Percentiles rank a stretch among this genome's conserved stretches.
phyloP scores from a whole-genome alignment of 2,797 vertebrate species.

The Sebastes iracundus region DNA sequence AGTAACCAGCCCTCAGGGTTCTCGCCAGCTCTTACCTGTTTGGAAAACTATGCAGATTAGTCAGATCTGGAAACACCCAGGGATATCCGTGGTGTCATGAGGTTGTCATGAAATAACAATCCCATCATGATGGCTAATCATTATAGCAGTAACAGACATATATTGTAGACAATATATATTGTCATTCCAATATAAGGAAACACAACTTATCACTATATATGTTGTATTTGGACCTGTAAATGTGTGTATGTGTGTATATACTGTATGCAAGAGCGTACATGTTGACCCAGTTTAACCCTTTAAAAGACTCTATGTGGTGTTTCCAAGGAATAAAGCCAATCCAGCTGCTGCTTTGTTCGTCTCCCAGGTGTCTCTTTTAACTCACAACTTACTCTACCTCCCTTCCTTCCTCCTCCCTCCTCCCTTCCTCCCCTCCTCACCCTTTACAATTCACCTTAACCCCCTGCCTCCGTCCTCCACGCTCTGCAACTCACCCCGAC shows the following conservation, averaged over 20 bases:
- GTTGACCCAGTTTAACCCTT: conserved; percentile 60
- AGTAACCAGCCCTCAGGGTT: conserved; percentile 42
- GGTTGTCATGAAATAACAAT: too few relatives aligned
- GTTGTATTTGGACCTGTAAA: conserved; percentile 23
- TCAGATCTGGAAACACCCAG: conserved; percentile 52
- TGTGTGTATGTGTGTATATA: not conserved
- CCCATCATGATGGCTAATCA: not conserved
- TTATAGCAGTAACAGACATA: not conserved
- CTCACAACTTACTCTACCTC: conserved; percentile 13
- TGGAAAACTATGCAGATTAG: conserved; percentile 38
- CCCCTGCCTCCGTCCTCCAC: not conserved
- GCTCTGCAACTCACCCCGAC: not conserved
- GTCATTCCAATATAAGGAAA: conserved; percentile 14
- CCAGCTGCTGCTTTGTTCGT: conserved; percentile 68
- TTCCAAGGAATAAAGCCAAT: conserved; percentile 55
- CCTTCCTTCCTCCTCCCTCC: not conserved
- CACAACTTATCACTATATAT: not conserved
- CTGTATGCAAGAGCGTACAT: conserved; percentile 16
- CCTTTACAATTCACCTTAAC: not conserved
- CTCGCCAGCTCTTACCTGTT: conserved; percentile 29
- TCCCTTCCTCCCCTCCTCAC: not conserved
- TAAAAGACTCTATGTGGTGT: conserved; percentile 40
- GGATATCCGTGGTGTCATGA: conserved; percentile 23
- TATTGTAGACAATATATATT: not conserved
- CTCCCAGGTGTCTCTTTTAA: conserved; percentile 69